Conservation (phyloP, 2,113 vertebrate species). For the Ia io region DNA sequence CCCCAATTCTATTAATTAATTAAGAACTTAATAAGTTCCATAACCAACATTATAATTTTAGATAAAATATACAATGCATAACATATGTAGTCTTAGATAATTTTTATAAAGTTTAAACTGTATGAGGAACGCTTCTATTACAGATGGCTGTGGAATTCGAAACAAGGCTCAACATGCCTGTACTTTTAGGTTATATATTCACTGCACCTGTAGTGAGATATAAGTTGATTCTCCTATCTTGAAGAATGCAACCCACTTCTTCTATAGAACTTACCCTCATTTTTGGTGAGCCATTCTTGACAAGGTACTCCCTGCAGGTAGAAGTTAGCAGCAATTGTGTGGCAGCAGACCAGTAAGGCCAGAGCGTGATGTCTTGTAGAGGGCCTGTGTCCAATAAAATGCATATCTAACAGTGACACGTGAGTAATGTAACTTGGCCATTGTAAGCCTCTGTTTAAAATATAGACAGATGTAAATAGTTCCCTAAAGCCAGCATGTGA, state of each 20-base stretch:
- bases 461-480: neutral
- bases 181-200: neutral
- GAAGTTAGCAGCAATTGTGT: neutral
- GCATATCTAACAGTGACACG: neutral
- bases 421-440: neutral
- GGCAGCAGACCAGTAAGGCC: neutral
- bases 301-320: neutral
- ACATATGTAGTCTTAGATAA: neutral
- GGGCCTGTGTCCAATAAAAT: neutral
- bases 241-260: neutral
- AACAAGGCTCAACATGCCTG: neutral
- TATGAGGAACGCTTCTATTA: neutral
- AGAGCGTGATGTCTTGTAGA: neutral
- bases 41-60: neutral
- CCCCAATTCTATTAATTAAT: neutral
- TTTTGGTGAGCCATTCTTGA: neutral
- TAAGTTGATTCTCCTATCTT: neutral
- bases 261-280: neutral
- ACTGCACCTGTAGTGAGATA: neutral
- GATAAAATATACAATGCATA: neutral
- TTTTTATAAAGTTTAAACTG: neutral
- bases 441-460: neutral
- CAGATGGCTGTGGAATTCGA: neutral
- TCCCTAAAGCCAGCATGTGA: constrained; percentile 26
- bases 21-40: neutral